Evolutionary conservation across 35 echinoderm and acorn worm species (phyloP).

Genomic region (Lytechinus variegatus): DNA sequence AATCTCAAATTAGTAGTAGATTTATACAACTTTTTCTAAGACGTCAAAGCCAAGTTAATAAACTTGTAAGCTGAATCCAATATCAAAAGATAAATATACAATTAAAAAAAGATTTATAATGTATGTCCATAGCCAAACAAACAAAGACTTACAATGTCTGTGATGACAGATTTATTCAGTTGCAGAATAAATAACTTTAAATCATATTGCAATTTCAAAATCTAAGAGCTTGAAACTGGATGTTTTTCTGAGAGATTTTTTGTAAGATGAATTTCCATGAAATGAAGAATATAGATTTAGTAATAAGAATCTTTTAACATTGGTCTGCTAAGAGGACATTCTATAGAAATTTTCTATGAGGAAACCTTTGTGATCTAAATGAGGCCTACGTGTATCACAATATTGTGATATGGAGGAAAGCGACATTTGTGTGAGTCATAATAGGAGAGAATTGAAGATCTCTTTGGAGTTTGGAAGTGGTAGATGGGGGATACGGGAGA

Average conservation of each 20-base stretch:
- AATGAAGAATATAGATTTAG: no score
- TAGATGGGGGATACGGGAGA: background rate
- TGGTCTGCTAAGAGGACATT: no score
- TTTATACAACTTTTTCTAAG: background rate
- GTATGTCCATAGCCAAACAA: background rate
- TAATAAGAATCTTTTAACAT: no score
- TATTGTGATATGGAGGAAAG: slow-evolving; percentile 9
- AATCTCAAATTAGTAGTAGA: no score
- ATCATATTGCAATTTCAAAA: background rate
- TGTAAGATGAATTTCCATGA: background rate
- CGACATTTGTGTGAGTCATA: background rate
- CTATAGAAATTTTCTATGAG: no score
- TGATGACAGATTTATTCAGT: background rate
- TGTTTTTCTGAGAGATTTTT: background rate
- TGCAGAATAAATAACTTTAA: background rate
- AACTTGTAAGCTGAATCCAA: background rate
- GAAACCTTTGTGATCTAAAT: background rate
- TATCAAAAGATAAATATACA: background rate
- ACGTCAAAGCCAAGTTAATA: background rate
- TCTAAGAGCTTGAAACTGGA: background rate
- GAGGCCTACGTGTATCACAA: background rate
- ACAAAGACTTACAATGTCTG: background rate
- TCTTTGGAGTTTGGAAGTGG: background rate
- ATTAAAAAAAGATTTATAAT: background rate
- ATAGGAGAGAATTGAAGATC: background rate